Conservation (phyloP, 2,113 vertebrate genomes). For the Planiliza haematocheilus region DNA sequence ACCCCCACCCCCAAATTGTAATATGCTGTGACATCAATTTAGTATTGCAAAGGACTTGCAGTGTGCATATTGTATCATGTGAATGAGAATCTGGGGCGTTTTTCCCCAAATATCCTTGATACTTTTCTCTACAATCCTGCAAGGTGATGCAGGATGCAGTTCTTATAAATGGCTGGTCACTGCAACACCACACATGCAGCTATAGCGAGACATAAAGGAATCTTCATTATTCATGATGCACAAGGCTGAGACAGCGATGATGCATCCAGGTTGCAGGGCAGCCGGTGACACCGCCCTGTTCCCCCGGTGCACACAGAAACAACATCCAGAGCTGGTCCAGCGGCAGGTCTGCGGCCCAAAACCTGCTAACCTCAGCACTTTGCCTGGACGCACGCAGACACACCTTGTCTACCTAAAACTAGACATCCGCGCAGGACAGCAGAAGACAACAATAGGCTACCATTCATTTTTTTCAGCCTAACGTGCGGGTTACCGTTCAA, state of each 20-base stretch:
- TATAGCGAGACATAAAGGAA: not conserved
- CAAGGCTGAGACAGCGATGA: constrained; percentile 4
- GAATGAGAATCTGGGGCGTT: too few species aligned
- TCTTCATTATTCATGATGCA: constrained; percentile 25
- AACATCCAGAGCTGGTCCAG: constrained; percentile 7
- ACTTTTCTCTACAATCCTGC: too few species aligned
- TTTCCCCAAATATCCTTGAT: too few species aligned
- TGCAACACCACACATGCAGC: not conserved
- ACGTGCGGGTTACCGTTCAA: not conserved
- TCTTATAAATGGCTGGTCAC: constrained; percentile 9
- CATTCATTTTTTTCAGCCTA: not conserved
- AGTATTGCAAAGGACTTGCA: too few species aligned
- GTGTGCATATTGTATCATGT: too few species aligned
- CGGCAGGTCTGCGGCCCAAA: constrained; percentile 64
- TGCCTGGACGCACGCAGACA: constrained; percentile 2
- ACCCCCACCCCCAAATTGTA: too few species aligned
- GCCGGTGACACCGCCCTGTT: constrained; percentile 59
- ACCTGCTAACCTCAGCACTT: constrained; percentile 30
- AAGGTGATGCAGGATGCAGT: not conserved
- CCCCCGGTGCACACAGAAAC: not conserved
- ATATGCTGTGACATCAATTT: too few species aligned
- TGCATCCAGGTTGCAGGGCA: constrained; percentile 18
- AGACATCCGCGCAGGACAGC: not conserved
- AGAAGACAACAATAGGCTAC: not conserved
- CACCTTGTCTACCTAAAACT: constrained; percentile 29